Conservation (phyloP, 2,113 vertebrate species). For the Semicossyphus pulcher region DNA sequence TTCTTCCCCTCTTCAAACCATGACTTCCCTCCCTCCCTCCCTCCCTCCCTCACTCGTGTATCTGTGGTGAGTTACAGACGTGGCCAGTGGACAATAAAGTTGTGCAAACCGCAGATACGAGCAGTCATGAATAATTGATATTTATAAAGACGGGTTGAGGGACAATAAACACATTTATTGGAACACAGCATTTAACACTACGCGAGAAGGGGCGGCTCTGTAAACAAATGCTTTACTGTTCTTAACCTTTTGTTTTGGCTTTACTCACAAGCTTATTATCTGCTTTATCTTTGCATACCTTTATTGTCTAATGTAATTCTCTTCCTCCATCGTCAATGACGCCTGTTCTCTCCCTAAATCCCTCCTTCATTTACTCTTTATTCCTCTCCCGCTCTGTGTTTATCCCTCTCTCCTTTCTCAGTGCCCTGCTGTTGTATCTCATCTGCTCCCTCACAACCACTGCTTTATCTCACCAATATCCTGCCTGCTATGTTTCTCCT, state of each 20-base stretch:
- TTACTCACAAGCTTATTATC: conserved; percentile 37
- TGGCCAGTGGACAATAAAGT: conserved; percentile 20
- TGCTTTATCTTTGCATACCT: conserved; percentile 4
- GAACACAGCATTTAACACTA: not conserved
- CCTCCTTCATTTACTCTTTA: conserved; percentile 66
- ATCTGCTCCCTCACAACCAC: not conserved
- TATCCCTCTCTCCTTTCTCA: conserved; percentile 2
- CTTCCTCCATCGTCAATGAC: not conserved
- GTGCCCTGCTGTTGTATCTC: not conserved
- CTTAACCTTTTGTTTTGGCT: conserved; percentile 34
- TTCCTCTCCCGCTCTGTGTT: conserved; percentile 21
- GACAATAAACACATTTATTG: conserved; percentile 24
- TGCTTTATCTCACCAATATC: conserved; percentile 6
- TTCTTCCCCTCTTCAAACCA: not conserved
- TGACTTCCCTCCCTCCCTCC: not conserved
- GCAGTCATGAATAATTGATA: conserved; percentile 54
- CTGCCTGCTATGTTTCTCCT: not conserved
- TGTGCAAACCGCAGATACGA: conserved; percentile 2
- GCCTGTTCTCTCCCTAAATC: conserved; percentile 51
- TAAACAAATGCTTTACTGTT: conserved; percentile 28
- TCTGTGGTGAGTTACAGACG: not conserved
- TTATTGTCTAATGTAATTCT: conserved; percentile 47
- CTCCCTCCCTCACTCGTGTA: not conserved
- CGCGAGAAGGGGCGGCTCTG: not conserved
- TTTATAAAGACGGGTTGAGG: conserved; percentile 42